Base-by-base conservation (phyloP, 2,113 vertebrate species). In the Mixornis gularis region DNA sequence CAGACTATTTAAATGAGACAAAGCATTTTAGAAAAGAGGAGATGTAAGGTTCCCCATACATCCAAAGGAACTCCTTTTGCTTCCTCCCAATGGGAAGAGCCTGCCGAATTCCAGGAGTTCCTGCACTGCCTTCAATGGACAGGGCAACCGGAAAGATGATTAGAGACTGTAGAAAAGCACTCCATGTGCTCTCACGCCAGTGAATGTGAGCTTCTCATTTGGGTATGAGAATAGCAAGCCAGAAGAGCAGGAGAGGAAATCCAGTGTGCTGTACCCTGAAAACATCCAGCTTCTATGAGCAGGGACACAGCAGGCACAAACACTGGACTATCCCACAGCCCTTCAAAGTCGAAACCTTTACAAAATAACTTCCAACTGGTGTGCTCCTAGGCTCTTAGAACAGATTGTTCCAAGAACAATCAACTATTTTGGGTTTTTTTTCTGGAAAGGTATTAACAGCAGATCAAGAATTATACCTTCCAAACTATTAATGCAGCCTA, bases 341-440 rank as follows among this genome's bases (percentile, higher is more conserved):
- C 65, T 79, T 89, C 60, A 41, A 78, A 93, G 86, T 51, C 85
- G 95, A 83, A 90, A 62, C 5, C 25, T 73, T 92, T 93, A 48
- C 70, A 36, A 95, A 95, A 85, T 56, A 91, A 32, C 26, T 79
- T 94, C 58, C 36, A 80, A 74, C 81, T 94, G 48, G 24, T n/a
- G 8, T 0, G 0, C 44, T 83, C 22, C 69, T 59, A 73, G 58
- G 44, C 34, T 85, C 41, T 59, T 77, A 27, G 27, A 93, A 69
- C 6, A 51, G 64, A 68, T 55, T 70, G 4, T 53, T 72, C 44
- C 13, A 58, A 89, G 55, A 91, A 68, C 10, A 30, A 34, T 38
- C 25, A 48, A 46, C 22, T 36, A 9, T 38, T 46, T 46, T 82
- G 7, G 1, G 13, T 63, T 53, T 53, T 76, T 85, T 76, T 85